Percentiles rank a stretch among this genome's conserved stretches.
These are phyloP conservation scores for Labeo rohita DNA, from an alignment of 2,113 vertebrate genomes.

Conservation along the genomic window DNA sequence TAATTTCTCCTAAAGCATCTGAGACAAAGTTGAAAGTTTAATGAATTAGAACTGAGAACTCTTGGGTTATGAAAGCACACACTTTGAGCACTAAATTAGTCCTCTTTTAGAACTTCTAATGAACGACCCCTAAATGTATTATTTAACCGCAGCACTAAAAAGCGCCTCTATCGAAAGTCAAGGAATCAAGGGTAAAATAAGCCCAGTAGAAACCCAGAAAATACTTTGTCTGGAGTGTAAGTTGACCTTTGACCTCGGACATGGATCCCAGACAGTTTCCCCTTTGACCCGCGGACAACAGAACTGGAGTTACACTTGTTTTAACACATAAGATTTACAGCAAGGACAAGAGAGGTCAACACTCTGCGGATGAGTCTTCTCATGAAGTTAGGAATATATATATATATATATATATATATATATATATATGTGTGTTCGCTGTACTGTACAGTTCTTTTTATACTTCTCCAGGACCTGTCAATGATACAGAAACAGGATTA, in stretches of 20 bases:
- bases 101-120: neutral
- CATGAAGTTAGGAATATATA: neutral
- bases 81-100: neutral
- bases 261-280: neutral
- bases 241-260: conserved; percentile 1
- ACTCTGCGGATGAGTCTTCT: neutral
- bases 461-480: neutral
- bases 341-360: conserved; percentile 21
- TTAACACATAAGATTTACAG: conserved; percentile 13
- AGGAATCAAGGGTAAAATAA: neutral
- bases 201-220: neutral
- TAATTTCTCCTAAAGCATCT: neutral
- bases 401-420: no score
- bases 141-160: neutral
- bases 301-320: neutral
- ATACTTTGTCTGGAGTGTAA: neutral
- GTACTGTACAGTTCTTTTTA: neutral
- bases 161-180: neutral
- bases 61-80: neutral
- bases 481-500: neutral
- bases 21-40: neutral
- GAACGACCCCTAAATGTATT: neutral
- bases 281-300: neutral
- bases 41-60: neutral
- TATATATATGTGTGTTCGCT: neutral